A percentile compares a stretch with the other conserved stretches of the same genome.
These are phyloP conservation scores for Junonia oenone DNA, from an alignment of 2,888 invertebrate genomes.

Conservation along the genomic window DNA sequence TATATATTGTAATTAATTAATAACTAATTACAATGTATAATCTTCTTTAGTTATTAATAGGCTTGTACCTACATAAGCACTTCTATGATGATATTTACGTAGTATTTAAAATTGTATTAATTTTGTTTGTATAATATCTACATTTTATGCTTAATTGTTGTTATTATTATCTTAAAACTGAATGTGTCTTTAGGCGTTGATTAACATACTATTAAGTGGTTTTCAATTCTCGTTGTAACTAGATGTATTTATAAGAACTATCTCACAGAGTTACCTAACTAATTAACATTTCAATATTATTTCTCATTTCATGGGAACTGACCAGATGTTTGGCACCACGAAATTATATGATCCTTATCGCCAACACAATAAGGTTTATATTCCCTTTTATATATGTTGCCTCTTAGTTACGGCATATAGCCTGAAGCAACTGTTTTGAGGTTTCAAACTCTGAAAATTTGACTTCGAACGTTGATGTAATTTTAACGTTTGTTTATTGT, in stretches of 20 bases:
- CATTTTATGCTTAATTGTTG: no score
- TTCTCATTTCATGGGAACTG: not conserved
- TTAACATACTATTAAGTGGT: not conserved
- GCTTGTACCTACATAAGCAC: no score
- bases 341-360: not conserved
- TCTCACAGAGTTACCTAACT: not conserved
- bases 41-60: no score
- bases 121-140: no score
- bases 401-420: not conserved
- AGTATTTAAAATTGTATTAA: no score
- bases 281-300: slow-evolving; percentile 2
- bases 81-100: no score
- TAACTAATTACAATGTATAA: no score
- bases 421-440: not conserved
- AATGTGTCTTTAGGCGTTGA: not conserved
- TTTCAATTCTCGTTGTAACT: not conserved
- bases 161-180: no score
- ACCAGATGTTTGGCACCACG: not conserved
- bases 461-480: not conserved
- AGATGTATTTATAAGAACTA: not conserved
- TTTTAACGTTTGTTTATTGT: not conserved
- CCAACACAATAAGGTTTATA: not conserved
- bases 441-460: not conserved
- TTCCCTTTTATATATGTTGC: not conserved
- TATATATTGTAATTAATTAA: no score